Base-by-base conservation (phyloP, 1,140 invertebrate genomes). In the Dendroctonus ponderosae region DNA sequence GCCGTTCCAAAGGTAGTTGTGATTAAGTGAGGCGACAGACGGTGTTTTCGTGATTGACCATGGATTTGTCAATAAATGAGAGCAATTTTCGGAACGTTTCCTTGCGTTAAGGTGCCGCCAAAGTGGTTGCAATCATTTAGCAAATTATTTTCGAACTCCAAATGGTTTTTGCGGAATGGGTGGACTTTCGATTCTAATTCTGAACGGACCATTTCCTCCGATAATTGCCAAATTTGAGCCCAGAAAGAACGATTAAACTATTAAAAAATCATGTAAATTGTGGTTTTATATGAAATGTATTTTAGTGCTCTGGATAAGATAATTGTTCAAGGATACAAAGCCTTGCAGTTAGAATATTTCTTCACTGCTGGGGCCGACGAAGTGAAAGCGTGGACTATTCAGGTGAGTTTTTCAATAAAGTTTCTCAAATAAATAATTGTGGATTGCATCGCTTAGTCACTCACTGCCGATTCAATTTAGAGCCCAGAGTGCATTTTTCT, bases 331-430 rank as follows among this genome's bases (percentile, higher is more conserved):
- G 98, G 98, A 51, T 99, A 99, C 83, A 98, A 97, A 78, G 90
- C 95, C 5, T 82, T 99, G 26, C 92, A 96, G 72, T 80, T 98
- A 52, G 91, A 93, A 75, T 99, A 99, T 79, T 99, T 99, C 85
- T 99, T 99, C 81, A 99, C 98, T 6, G 84, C 89, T 37, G 98
- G 97, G 8, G 85, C 90, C 56, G 97, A 99, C 81, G 98, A 99
- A 86, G 97, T 99, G 0, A 99, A 98, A 81, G 96, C 96, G 7
- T 99, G 98, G 98, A 99, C 96, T 3, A 94, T 99, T 80, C 96
- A 97, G 87, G 94, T 96, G 81, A 74, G 68, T 39, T 39, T 37
- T 11, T 56, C 53, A 37, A 56, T 39, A 37, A 56, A 56, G 9
- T 37, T 15, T 39, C 9, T 56, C 44, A 12, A 61, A 61, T 46